Evolutionary conservation across 2,113 vertebrate species (phyloP).

Genomic region (Pungitius pungitius): DNA sequence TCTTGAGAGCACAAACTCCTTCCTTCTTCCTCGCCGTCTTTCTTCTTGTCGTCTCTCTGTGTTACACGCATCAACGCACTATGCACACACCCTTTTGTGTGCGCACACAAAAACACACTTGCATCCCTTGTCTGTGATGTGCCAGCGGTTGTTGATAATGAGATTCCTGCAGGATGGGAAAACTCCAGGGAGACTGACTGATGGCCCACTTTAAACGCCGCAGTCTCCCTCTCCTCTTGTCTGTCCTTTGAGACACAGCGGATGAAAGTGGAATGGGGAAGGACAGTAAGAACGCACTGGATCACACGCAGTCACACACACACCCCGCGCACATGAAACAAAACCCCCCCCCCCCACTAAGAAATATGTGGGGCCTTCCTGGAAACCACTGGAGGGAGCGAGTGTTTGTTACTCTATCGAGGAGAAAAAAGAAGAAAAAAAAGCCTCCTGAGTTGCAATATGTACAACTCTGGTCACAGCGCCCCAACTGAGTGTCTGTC

Average conservation of each 20-base stretch:
- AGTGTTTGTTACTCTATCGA: constrained; percentile 8
- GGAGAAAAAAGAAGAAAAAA: background rate
- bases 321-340: background rate
- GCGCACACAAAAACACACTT: constrained; percentile 46
- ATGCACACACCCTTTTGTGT: constrained; percentile 35
- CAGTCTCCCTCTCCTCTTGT: constrained; percentile 53
- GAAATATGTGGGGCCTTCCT: constrained; percentile 4
- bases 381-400: constrained; percentile 19
- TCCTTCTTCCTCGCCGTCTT: constrained; percentile 22
- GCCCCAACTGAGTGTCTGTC: background rate
- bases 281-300: constrained; percentile 48
- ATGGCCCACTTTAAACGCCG: constrained; percentile 75
- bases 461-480: background rate
- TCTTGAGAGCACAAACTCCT: constrained; percentile 45
- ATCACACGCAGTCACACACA: constrained; percentile 20
- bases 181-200: constrained; percentile 73
- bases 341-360: no score
- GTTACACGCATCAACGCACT: constrained; percentile 39
- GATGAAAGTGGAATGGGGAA: constrained; percentile 48
- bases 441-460: background rate
- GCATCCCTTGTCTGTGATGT: constrained; percentile 66
- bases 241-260: constrained; percentile 52
- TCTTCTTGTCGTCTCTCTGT: constrained; percentile 45
- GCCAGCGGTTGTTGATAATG: constrained; percentile 77
- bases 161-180: constrained; percentile 75